Conservation (phyloP, 30 jellyfish, hydroid and myxozoan genomes). For the Hydractinia echinata region DNA sequence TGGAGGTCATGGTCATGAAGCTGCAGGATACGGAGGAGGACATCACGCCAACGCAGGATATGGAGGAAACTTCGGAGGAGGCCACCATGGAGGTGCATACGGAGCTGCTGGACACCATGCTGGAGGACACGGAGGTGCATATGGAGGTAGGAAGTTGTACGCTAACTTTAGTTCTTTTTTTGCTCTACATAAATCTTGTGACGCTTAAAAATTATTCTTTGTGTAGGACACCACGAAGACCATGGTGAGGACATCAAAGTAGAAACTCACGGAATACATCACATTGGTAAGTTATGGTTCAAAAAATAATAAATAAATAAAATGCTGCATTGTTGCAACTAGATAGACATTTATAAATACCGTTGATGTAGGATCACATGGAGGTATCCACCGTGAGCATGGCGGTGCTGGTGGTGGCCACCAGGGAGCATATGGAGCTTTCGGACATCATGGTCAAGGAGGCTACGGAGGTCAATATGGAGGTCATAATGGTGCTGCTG, state of each 20-base stretch:
- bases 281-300: conserved; percentile 28
- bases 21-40: conserved; percentile 31
- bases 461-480: conserved; percentile 75
- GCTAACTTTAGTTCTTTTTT: neutral
- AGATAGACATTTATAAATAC: neutral
- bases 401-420: conserved; percentile 25
- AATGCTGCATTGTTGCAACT: neutral
- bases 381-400: neutral
- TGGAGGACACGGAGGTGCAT: conserved; percentile 39
- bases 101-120: conserved; percentile 40
- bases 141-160: conserved; percentile 25
- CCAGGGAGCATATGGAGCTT: conserved; percentile 21
- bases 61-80: conserved; percentile 26
- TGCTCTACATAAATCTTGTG: neutral
- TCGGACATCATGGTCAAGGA: conserved; percentile 39
- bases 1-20: conserved; percentile 30
- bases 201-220: neutral
- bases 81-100: conserved; percentile 40
- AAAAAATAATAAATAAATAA: neutral
- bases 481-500: conserved; percentile 37
- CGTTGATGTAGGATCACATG: neutral
- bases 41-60: conserved; percentile 32
- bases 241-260: conserved; percentile 44
- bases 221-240: conserved; percentile 37
- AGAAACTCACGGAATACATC: conserved; percentile 40